Percentiles rank a stretch among this genome's conserved stretches.
These are phyloP conservation scores for Dicranocentrus wangi DNA, from an alignment of 2,888 invertebrate species.

Conservation along the genomic window DNA sequence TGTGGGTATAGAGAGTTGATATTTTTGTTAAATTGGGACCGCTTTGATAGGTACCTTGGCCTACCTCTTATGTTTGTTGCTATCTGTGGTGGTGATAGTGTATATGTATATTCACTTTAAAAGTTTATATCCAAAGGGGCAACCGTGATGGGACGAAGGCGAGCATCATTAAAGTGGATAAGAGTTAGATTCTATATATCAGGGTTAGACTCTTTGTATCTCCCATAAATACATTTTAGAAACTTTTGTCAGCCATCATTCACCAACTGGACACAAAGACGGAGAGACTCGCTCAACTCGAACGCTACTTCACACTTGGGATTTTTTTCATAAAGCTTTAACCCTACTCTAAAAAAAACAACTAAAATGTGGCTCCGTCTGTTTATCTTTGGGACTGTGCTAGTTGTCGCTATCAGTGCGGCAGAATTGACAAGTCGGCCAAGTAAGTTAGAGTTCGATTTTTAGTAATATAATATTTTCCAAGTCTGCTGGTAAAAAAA, in stretches of 20 bases:
- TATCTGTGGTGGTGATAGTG: no score
- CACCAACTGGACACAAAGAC: constrained; percentile 37
- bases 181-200: no score
- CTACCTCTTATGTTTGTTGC: constrained; percentile 3
- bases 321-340: no score
- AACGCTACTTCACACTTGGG: no score
- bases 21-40: constrained; percentile 12
- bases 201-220: neutral
- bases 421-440: constrained; percentile 60
- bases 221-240: constrained; percentile 43
- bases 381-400: constrained; percentile 51
- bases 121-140: constrained; percentile 32
- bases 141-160: neutral
- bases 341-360: no score
- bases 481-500: no score
- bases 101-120: constrained; percentile 1
- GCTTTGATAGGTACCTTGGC: constrained; percentile 21
- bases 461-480: no score
- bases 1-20: constrained; percentile 1
- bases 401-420: constrained; percentile 54
- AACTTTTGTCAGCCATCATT: constrained; percentile 26
- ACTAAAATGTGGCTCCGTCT: constrained; percentile 47
- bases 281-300: neutral
- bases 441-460: no score
- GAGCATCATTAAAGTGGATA: no score